Evolutionary conservation across 2,888 invertebrate species (phyloP).

Genomic region (Eupsilia transversa): DNA sequence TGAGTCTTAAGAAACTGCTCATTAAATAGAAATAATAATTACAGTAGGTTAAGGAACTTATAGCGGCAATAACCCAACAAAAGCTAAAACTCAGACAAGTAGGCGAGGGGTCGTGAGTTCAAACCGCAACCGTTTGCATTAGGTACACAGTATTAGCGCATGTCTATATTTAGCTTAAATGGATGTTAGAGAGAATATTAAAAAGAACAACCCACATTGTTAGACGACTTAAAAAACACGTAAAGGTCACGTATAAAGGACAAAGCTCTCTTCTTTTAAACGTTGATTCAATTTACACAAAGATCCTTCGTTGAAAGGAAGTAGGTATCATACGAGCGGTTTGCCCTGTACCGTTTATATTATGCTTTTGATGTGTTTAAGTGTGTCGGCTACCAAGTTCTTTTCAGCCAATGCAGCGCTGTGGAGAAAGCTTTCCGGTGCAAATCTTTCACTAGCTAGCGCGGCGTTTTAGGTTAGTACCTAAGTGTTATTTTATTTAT

Average conservation of each 20-base stretch:
- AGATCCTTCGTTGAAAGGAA: background rate
- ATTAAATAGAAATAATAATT: background rate
- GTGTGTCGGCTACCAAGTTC: background rate
- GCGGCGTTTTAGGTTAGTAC: background rate
- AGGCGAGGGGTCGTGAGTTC: background rate
- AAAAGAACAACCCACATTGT: background rate
- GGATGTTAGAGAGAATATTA: background rate
- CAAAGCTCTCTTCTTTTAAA: background rate
- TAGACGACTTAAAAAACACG: background rate
- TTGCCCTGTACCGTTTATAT: background rate
- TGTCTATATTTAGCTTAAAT: background rate
- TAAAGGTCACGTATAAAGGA: background rate
- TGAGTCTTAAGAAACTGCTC: background rate
- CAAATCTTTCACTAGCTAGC: background rate
- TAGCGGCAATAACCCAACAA: background rate
- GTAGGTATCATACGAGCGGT: background rate
- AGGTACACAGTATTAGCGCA: too few relatives aligned
- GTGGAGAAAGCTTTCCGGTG: background rate
- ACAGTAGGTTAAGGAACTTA: background rate
- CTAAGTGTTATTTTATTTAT: too few relatives aligned
- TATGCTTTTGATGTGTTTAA: constrained; percentile 10
- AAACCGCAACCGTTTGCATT: background rate
- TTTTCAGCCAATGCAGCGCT: background rate
- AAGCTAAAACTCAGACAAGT: background rate
- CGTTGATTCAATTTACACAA: constrained; percentile 8